A percentile compares a stretch with the other conserved stretches of the same genome.
Evolutionary conservation across 2,113 vertebrate species (phyloP).

Genomic region (Climacteris rufus): DNA sequence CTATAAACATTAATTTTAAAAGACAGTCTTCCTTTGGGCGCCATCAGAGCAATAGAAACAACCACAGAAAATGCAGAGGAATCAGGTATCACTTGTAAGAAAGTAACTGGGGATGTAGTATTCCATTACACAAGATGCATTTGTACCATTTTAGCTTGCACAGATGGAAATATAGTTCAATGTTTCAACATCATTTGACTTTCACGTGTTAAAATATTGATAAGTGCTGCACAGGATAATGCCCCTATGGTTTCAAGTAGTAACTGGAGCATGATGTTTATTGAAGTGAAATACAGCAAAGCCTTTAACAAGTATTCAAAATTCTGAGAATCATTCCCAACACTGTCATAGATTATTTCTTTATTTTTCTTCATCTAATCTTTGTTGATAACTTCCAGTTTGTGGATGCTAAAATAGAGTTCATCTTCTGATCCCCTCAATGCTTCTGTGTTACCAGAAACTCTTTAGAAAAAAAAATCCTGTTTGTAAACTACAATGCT

Average conservation of each 20-base stretch:
- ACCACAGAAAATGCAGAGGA: slow-evolving; percentile 60
- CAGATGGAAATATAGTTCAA: slow-evolving; percentile 90
- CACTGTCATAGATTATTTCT: slow-evolving; percentile 49
- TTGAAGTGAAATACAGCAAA: slow-evolving; percentile 79
- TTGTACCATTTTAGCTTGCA: slow-evolving; percentile 82
- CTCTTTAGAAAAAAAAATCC: neutral
- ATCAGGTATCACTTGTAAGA: slow-evolving; percentile 80
- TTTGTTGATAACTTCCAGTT: slow-evolving; percentile 33
- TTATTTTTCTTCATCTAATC: slow-evolving; percentile 46
- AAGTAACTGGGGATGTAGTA: slow-evolving; percentile 80
- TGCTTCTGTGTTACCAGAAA: neutral
- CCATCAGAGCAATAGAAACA: slow-evolving; percentile 63
- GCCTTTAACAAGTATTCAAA: slow-evolving; percentile 81
- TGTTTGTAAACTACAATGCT: neutral
- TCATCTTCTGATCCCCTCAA: slow-evolving; percentile 26
- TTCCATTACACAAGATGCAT: slow-evolving; percentile 80
- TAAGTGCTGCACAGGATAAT: slow-evolving; percentile 76
- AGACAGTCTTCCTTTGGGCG: slow-evolving; percentile 63
- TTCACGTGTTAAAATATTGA: slow-evolving; percentile 91
- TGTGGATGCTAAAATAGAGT: slow-evolving; percentile 6
- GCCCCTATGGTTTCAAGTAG: slow-evolving; percentile 75
- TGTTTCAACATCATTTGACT: slow-evolving; percentile 93
- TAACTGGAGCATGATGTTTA: slow-evolving; percentile 83
- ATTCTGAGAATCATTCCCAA: slow-evolving; percentile 71
- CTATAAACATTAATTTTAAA: slow-evolving; percentile 70